A percentile compares a stretch with the other conserved stretches of the same genome.
Evolutionary conservation across 2,888 invertebrate genomes (phyloP).

Genomic region (Portevinia maculata): DNA sequence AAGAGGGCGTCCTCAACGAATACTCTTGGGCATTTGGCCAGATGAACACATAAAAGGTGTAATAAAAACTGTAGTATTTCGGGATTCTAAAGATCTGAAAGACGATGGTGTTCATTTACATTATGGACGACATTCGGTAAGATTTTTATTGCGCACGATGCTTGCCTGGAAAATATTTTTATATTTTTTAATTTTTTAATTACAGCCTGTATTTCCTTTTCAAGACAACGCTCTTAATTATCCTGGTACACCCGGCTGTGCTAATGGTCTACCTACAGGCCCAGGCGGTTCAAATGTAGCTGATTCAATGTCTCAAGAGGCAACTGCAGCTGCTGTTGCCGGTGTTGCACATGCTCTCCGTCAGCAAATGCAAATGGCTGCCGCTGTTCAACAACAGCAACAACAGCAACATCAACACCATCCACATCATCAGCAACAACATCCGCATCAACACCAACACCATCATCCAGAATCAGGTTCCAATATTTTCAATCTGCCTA

Average conservation of each 20-base stretch:
- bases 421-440: slow-evolving; percentile 72
- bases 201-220: slow-evolving; percentile 84
- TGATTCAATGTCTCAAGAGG: slow-evolving; percentile 85
- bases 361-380: slow-evolving; percentile 91
- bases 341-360: slow-evolving; percentile 93
- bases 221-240: slow-evolving; percentile 87
- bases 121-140: slow-evolving; percentile 86
- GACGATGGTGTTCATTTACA: slow-evolving; percentile 86
- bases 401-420: slow-evolving; percentile 78
- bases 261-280: slow-evolving; percentile 85
- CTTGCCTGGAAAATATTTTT: slow-evolving; percentile 3
- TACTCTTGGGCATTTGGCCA: slow-evolving; percentile 95
- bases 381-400: slow-evolving; percentile 84
- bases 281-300: slow-evolving; percentile 83
- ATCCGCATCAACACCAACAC: slow-evolving; percentile 63
- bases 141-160: slow-evolving; percentile 68
- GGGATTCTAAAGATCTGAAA: slow-evolving; percentile 92
- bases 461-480: slow-evolving; percentile 83
- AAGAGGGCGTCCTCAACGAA: slow-evolving; percentile 94
- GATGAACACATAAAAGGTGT: slow-evolving; percentile 97
- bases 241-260: slow-evolving; percentile 84
- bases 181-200: slow-evolving; percentile 31
- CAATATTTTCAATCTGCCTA: slow-evolving; percentile 82
- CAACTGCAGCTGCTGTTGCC: slow-evolving; percentile 93
- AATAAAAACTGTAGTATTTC: slow-evolving; percentile 95